Conservation (phyloP, 2,113 vertebrate species). For the Alaudala cheleensis region DNA sequence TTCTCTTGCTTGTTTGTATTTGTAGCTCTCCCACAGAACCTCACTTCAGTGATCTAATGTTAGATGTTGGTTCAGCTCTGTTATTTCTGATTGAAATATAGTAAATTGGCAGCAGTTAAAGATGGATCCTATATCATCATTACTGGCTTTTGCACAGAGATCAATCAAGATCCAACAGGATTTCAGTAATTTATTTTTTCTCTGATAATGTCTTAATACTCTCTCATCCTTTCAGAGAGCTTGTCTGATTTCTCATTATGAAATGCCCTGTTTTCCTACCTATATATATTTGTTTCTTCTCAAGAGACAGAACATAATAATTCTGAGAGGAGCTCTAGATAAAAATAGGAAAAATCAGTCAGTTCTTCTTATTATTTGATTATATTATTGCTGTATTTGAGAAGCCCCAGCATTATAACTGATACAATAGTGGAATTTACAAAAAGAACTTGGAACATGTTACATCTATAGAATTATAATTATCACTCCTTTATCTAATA, state of each 20-base stretch:
- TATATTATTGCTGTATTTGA: not conserved
- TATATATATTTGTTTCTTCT: not conserved
- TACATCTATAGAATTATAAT: not conserved
- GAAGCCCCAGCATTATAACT: not conserved
- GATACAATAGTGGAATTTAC: not conserved
- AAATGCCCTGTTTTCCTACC: not conserved
- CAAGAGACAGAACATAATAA: not conserved
- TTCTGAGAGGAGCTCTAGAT: not conserved
- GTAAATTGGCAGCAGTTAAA: not conserved
- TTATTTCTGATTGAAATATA: not conserved
- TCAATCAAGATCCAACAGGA: not conserved
- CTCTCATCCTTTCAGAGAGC: not conserved
- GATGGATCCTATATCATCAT: not conserved
- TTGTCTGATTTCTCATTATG: not conserved
- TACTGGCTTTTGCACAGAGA: not conserved
- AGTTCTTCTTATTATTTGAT: not conserved
- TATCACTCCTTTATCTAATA: not conserved
- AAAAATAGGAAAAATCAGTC: not conserved
- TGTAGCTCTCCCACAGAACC: not conserved
- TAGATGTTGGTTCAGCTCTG: not conserved
- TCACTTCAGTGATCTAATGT: not conserved
- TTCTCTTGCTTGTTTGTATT: slow-evolving; percentile 48
- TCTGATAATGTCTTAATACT: not conserved
- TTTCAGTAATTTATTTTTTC: not conserved
- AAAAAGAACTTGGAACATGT: not conserved